These are phyloP conservation scores for Heliconius eleuchia DNA, from an alignment of 1,140 invertebrate species.

Conservation along the genomic window DNA sequence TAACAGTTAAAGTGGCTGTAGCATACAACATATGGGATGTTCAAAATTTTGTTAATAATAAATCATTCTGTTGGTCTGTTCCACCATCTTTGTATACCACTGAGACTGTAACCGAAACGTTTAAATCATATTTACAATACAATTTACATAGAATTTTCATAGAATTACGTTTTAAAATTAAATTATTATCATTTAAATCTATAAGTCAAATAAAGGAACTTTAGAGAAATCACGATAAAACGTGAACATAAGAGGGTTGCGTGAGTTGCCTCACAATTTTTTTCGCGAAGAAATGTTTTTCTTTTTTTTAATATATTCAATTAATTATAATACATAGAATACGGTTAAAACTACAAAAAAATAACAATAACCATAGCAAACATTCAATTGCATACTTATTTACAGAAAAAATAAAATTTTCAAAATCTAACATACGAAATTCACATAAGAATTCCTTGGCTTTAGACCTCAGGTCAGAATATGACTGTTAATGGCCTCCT, in stretches of 20 bases:
- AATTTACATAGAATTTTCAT: conserved; percentile 45
- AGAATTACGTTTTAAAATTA: conserved; percentile 37
- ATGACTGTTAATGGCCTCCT: conserved; percentile 91
- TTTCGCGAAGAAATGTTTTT: not conserved
- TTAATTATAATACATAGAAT: not conserved
- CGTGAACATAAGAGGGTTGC: conserved; percentile 18
- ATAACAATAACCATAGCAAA: conserved; percentile 6
- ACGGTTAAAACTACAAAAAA: not conserved
- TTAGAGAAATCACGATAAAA: conserved; percentile 41
- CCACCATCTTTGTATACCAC: not conserved
- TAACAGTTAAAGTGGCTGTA: conserved; percentile 23
- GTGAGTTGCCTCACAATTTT: not conserved
- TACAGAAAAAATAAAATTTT: conserved; percentile 21
- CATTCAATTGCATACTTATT: conserved; percentile 18
- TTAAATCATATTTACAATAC: conserved; percentile 38
- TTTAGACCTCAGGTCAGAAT: conserved; percentile 89
- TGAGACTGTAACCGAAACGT: not conserved
- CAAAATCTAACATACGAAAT: conserved; percentile 22
- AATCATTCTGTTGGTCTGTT: not conserved
- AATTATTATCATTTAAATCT: conserved; percentile 43
- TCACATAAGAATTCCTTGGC: conserved; percentile 4
- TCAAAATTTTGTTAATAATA: not conserved
- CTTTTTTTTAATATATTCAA: not conserved
- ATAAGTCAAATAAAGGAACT: conserved; percentile 61
- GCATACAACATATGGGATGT: conserved; percentile 19